Percentiles rank a stretch among this genome's conserved stretches.
Evolutionary conservation across 1,140 invertebrate species (phyloP).

Genomic region (Cydia strobilella): DNA sequence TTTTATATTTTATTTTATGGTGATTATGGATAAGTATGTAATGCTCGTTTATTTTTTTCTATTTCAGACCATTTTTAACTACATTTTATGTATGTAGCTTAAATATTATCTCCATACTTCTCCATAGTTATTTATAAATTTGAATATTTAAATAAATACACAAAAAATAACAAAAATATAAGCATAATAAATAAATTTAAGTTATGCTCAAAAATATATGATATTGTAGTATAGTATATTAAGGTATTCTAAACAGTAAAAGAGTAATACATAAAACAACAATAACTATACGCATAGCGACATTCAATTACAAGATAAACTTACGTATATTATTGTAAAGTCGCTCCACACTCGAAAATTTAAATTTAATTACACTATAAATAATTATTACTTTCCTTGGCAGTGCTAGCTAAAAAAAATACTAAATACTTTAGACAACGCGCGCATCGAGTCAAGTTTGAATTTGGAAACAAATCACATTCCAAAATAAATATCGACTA

Average conservation of each 20-base stretch:
- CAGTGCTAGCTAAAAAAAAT: slow-evolving; percentile 24
- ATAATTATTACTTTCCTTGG: slow-evolving; percentile 28
- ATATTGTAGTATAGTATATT: too few relatives aligned
- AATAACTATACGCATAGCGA: neutral
- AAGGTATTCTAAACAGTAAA: neutral
- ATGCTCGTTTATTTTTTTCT: too few relatives aligned
- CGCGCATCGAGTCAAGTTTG: slow-evolving; percentile 12
- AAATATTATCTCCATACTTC: too few relatives aligned
- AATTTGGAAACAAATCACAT: slow-evolving; percentile 8
- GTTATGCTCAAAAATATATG: neutral
- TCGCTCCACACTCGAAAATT: slow-evolving; percentile 5
- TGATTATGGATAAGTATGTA: too few relatives aligned
- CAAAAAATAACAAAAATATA: too few relatives aligned
- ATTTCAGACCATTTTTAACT: too few relatives aligned
- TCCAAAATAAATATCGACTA: neutral
- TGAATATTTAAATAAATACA: too few relatives aligned
- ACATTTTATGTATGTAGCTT: too few relatives aligned
- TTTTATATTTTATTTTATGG: too few relatives aligned
- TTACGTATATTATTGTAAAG: slow-evolving; percentile 19
- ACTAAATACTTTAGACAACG: neutral
- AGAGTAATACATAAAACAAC: neutral
- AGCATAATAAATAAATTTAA: too few relatives aligned
- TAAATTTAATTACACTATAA: slow-evolving; percentile 17
- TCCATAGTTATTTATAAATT: too few relatives aligned
- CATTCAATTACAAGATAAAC: slow-evolving; percentile 12